Evolutionary conservation across 2,113 vertebrate species (phyloP), one percentile per base, ranked within the genome.

Genomic region (Rattus norvegicus): DNA sequence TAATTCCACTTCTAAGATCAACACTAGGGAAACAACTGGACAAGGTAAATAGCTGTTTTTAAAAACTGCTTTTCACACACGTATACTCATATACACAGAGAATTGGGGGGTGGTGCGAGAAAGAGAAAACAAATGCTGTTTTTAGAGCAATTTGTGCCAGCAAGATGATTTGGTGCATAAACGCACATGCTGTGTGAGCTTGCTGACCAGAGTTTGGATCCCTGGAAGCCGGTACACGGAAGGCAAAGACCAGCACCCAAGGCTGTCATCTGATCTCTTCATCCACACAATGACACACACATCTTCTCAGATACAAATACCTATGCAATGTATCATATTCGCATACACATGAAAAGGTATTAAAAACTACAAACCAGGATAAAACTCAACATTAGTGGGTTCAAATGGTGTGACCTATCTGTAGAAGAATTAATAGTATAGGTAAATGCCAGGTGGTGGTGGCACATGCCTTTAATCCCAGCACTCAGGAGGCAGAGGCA

Each of bases 361-460:
- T 30, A 39, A 75, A 96, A 92, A 92, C 63, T 80, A 80, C 36
- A 91, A 95, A 95, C 4, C 47, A 67, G 81, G 86, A 72, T 88
- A 94, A 77, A 93, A 80, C 28, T n/a, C 83, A 91, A 56, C 28
- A 56, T 77, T 19, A 70, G 22, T 56, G n/a, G 52, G 20, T 87
- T 87, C 61, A 90, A 96, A 93, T 79, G 17, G n/a, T 33, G 70
- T 79, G 54, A 90, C 85, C 56, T 92, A 75, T 28, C 81, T 76
- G 2, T 28, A 95, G 59, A 81, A 24, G 20, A 52, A 90, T 49
- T 88, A 85, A 56, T 85, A 61, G 77, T 26, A 59, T 81, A 70
- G 17, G 13, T 36, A 69, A 33, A 24, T 28, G 36, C 6, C 24
- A 26, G 22, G 80, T 3, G 4, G 36, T 39, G 22, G 80, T 39